phyloP scores from a whole-genome alignment of 1,140 invertebrate genomes.

The Streblospio benedicti region DNA sequence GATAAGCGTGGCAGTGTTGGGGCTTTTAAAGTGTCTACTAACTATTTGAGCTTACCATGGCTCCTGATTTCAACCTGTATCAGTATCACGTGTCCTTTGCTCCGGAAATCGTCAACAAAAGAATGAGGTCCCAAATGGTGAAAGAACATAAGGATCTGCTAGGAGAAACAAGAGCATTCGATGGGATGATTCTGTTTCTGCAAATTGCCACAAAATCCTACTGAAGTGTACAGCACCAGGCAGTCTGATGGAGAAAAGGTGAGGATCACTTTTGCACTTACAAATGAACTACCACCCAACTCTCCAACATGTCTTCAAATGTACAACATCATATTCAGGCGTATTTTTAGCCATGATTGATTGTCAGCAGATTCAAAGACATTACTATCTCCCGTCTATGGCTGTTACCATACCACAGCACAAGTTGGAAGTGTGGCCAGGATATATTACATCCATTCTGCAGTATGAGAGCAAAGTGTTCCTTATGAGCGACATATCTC shows the following conservation, averaged over 20 bases:
- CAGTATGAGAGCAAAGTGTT: slow-evolving; percentile 75
- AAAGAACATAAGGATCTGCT: slow-evolving; percentile 51
- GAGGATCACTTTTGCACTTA: slow-evolving; percentile 29
- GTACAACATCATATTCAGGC: slow-evolving; percentile 35
- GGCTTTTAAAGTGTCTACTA: not conserved
- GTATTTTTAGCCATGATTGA: slow-evolving; percentile 31
- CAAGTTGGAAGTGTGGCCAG: slow-evolving; percentile 72
- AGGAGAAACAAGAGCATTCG: slow-evolving; percentile 31
- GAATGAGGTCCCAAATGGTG: slow-evolving; percentile 55
- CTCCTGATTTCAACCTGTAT: slow-evolving; percentile 64
- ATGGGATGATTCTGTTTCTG: slow-evolving; percentile 37
- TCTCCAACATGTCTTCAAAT: slow-evolving; percentile 30
- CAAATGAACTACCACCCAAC: slow-evolving; percentile 29
- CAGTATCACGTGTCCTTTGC: slow-evolving; percentile 74
- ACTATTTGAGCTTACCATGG: slow-evolving; percentile 49
- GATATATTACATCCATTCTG: slow-evolving; percentile 71
- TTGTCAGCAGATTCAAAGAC: slow-evolving; percentile 58
- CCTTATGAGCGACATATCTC: slow-evolving; percentile 73
- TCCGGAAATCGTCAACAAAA: slow-evolving; percentile 62
- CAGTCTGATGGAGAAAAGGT: slow-evolving; percentile 26
- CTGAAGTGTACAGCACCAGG: slow-evolving; percentile 27
- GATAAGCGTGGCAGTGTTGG: slow-evolving; percentile 4
- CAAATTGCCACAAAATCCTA: too few relatives aligned
- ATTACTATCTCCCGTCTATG: slow-evolving; percentile 65
- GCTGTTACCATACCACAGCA: slow-evolving; percentile 43